phyloP scores from a whole-genome alignment of 2,797 vertebrate species.

The Pseudocheirus occidentalis region DNA sequence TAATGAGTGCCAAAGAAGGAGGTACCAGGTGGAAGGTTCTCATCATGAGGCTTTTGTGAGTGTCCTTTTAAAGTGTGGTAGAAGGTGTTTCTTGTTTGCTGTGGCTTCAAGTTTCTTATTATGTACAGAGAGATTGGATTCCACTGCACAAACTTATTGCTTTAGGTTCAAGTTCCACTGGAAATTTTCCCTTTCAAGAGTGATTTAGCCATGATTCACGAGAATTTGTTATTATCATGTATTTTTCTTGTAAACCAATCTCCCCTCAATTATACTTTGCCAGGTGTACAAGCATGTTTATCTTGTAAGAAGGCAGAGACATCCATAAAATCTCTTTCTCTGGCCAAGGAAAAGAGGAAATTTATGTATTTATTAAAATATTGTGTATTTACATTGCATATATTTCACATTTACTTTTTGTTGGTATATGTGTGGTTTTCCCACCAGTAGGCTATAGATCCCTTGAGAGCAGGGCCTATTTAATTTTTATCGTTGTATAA shows the following conservation, averaged over 20 bases:
- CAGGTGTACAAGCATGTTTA: slow-evolving; percentile 78
- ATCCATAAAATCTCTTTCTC: slow-evolving; percentile 53
- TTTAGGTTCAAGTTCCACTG: slow-evolving; percentile 82
- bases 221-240: slow-evolving; percentile 69
- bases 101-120: slow-evolving; percentile 78
- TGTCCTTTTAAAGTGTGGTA: slow-evolving; percentile 74
- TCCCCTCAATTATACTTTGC: slow-evolving; percentile 50
- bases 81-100: slow-evolving; percentile 78
- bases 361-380: slow-evolving; percentile 53
- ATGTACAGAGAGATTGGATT: slow-evolving; percentile 77
- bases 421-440: background rate
- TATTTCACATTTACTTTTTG: background rate
- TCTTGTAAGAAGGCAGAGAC: slow-evolving; percentile 71
- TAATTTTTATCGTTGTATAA: background rate
- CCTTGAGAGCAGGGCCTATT: background rate
- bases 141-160: slow-evolving; percentile 69
- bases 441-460: background rate
- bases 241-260: slow-evolving; percentile 77
- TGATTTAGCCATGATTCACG: slow-evolving; percentile 74
- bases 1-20: background rate
- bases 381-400: background rate
- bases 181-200: slow-evolving; percentile 81
- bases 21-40: slow-evolving; percentile 43
- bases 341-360: slow-evolving; percentile 58
- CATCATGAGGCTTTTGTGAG: slow-evolving; percentile 63